phyloP scores from a whole-genome alignment of 2,888 invertebrate species.

The Drosophila longiperda region DNA sequence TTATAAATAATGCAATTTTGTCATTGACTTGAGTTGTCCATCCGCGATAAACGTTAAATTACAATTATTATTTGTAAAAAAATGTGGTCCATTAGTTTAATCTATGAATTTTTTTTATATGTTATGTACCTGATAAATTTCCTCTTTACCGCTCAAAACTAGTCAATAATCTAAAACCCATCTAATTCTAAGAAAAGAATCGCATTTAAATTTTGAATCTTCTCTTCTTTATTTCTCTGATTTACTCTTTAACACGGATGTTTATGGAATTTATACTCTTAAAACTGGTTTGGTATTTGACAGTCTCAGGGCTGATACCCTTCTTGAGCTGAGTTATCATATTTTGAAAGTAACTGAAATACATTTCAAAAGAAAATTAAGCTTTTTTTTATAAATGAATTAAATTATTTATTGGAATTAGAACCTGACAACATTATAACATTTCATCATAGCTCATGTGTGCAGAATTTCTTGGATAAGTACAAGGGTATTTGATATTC shows the following conservation, averaged over 20 bases:
- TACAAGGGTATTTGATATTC: slow-evolving; percentile 14
- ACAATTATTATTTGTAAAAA: background rate
- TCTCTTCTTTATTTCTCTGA: background rate
- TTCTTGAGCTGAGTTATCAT: background rate
- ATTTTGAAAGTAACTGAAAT: background rate
- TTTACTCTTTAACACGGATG: slow-evolving; percentile 6
- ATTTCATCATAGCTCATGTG: background rate
- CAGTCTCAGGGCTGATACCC: slow-evolving; percentile 6
- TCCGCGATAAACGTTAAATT: background rate
- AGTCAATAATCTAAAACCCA: background rate
- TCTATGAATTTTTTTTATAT: background rate
- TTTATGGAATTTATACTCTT: slow-evolving; percentile 10
- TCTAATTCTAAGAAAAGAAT: background rate
- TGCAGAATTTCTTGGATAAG: background rate
- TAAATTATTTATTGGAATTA: background rate
- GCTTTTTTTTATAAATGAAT: background rate
- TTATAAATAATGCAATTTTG: background rate
- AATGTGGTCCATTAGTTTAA: background rate
- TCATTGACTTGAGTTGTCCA: background rate
- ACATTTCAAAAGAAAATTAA: background rate
- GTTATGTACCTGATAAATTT: background rate
- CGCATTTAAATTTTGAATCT: background rate
- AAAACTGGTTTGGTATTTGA: slow-evolving; percentile 34
- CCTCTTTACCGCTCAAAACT: background rate
- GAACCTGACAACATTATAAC: too few species aligned